Base-by-base conservation (phyloP, 1,140 invertebrate species). In the Drosophila repleta region DNA sequence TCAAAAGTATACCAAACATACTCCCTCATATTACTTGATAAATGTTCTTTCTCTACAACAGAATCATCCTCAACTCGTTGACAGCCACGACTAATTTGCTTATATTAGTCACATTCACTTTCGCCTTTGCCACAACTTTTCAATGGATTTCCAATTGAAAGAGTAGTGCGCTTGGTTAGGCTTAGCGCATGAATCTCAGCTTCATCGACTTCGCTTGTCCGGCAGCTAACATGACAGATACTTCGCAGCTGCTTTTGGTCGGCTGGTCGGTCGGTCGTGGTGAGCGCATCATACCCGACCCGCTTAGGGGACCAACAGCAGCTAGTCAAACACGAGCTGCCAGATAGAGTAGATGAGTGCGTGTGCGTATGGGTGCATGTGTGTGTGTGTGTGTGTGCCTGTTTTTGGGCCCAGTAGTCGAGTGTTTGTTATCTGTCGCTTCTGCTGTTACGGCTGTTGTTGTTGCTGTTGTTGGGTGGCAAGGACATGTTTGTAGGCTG, bases 391-490 rank as follows among this genome's bases (percentile, higher is more conserved):
- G 53, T 26, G 37, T 45, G 17, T 21, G 51, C 43, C 49, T 67
- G 26, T 74, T 69, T 68, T 67, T 10, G 6, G 41, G 46, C 4
- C 55, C 41, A 66, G 53, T 73, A 71, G 68, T 82, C 71, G 74
- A 82, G 83, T 87, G 82, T 87, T 85, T 85, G 82, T 87, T 85
- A 85, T 87, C 76, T 82, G 65, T 73, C 75, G 79, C 65, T 65
- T 58, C 53, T 79, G 70, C 67, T 78, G 76, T 64, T 32, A 48
- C 21, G 21, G 32, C 32, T 60, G 70, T 46, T 61, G 20, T 26
- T 71, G 60, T 41, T 79, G 64, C 52, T 69, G 49, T 56, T 57
- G 70, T 35, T 46, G 32, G 45, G 6, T 21, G 45, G 60, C 60
- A 72, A 72, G 55, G 67, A 64, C 58, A 49, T 66, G 58, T 53